phyloP scores from a whole-genome alignment of 2,113 vertebrate species.

The Stercorarius parasiticus region DNA sequence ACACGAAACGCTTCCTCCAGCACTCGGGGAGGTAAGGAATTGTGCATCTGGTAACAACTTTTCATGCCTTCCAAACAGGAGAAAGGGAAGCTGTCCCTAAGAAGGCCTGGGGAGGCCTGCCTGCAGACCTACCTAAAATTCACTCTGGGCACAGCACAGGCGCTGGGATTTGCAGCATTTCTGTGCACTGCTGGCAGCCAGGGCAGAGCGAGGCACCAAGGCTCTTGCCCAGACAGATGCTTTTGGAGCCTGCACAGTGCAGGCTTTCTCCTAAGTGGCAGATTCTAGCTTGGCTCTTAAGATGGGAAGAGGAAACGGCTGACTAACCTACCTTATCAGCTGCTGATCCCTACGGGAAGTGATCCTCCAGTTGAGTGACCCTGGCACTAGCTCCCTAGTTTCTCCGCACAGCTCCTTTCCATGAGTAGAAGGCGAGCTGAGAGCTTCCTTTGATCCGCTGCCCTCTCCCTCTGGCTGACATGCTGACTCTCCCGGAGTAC shows the following conservation, averaged over 20 bases:
- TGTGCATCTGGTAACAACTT: background rate
- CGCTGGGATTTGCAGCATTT: background rate
- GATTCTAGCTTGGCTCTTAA: constrained; percentile 20
- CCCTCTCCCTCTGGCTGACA: constrained; percentile 79
- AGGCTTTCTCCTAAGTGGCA: background rate
- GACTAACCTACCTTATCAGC: constrained; percentile 81
- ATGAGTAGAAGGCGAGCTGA: constrained; percentile 72
- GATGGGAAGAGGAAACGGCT: constrained; percentile 56
- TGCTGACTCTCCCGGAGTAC: constrained; percentile 77
- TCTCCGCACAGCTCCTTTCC: constrained; percentile 77
- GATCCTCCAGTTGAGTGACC: constrained; percentile 80
- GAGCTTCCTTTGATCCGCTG: constrained; percentile 77
- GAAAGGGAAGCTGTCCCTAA: background rate
- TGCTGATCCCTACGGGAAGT: constrained; percentile 78
- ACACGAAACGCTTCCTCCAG: background rate
- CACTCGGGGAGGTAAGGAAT: background rate
- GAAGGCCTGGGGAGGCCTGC: background rate
- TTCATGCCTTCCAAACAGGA: background rate
- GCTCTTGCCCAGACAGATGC: background rate
- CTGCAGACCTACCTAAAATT: constrained; percentile 27
- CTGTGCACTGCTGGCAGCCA: background rate
- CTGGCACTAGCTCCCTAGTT: constrained; percentile 83
- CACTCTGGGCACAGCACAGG: background rate
- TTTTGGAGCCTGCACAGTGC: background rate
- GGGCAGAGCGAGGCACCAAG: background rate